Conservation (phyloP, 1,140 invertebrate species). For the Piezodorus guildinii region DNA sequence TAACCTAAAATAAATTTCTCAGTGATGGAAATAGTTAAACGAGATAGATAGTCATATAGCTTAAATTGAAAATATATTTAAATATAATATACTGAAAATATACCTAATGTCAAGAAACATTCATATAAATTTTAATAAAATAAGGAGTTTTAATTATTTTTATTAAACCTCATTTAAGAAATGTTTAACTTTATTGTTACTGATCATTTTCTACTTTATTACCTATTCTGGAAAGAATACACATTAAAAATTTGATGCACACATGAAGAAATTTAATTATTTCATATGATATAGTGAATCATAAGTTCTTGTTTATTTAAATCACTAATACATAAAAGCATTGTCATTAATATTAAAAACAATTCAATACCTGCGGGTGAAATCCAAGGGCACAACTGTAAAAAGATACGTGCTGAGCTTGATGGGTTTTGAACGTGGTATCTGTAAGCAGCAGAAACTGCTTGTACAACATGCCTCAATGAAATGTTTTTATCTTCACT, state of each 20-base stretch:
- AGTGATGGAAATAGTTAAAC: not conserved
- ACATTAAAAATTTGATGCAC: not conserved
- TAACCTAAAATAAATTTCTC: not conserved
- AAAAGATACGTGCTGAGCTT: constrained; percentile 9
- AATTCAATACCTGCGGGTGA: constrained; percentile 14
- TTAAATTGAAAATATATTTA: no score
- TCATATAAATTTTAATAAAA: no score
- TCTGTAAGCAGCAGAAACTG: constrained; percentile 17
- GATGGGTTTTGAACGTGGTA: constrained; percentile 17
- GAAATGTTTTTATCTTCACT: not conserved
- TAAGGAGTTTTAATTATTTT: no score
- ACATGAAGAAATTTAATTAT: not conserved
- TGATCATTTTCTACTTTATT: no score
- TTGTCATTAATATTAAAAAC: not conserved
- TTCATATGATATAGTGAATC: not conserved
- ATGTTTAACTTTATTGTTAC: no score
- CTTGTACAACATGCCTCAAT: constrained; percentile 19
- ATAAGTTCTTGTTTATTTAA: not conserved
- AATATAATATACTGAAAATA: no score
- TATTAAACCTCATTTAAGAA: no score
- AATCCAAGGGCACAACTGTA: constrained; percentile 18
- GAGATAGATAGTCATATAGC: no score
- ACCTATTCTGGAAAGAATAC: no score
- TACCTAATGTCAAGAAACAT: no score
- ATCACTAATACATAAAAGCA: no score